phyloP scores from a whole-genome alignment of 2,113 vertebrate species.

The Lethenteron camtschaticum region DNA sequence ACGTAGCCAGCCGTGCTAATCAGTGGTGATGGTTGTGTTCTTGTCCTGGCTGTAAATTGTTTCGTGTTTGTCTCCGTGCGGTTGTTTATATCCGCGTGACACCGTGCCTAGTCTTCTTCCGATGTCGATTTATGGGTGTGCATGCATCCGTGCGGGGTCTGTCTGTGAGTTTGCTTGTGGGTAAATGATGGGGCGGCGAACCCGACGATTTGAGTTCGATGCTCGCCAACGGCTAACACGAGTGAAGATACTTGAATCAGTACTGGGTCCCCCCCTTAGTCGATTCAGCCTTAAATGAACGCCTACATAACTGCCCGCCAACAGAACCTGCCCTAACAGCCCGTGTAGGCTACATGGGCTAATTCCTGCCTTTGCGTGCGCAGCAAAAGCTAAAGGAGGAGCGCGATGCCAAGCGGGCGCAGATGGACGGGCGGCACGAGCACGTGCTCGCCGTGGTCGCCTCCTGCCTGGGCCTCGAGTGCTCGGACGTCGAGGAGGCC shows the following conservation, averaged over 20 bases:
- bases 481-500: constrained; percentile 53
- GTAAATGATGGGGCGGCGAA: too few species aligned
- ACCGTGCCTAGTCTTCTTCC: too few species aligned
- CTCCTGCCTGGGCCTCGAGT: constrained; percentile 45
- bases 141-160: too few species aligned
- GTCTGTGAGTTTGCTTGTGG: too few species aligned
- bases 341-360: constrained; percentile 4
- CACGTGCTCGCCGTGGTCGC: constrained; percentile 50
- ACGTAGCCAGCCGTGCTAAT: too few species aligned
- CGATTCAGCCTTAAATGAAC: background rate
- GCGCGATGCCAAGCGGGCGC: constrained; percentile 50
- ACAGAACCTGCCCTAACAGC: background rate
- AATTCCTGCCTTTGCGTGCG: constrained; percentile 12
- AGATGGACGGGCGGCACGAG: constrained; percentile 51
- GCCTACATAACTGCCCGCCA: background rate
- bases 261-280: constrained; percentile 9
- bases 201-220: too few species aligned
- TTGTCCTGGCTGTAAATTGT: too few species aligned
- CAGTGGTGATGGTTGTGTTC: too few species aligned
- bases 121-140: too few species aligned
- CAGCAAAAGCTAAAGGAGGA: constrained; percentile 82
- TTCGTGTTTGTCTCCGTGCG: too few species aligned
- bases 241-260: constrained; percentile 16
- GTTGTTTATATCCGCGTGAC: too few species aligned
- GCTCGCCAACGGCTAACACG: background rate